Percentiles rank a stretch among this genome's conserved stretches.
These are phyloP conservation scores for Gonioctena quinquepunctata DNA, from an alignment of 1,140 invertebrate species.

Conservation along the genomic window DNA sequence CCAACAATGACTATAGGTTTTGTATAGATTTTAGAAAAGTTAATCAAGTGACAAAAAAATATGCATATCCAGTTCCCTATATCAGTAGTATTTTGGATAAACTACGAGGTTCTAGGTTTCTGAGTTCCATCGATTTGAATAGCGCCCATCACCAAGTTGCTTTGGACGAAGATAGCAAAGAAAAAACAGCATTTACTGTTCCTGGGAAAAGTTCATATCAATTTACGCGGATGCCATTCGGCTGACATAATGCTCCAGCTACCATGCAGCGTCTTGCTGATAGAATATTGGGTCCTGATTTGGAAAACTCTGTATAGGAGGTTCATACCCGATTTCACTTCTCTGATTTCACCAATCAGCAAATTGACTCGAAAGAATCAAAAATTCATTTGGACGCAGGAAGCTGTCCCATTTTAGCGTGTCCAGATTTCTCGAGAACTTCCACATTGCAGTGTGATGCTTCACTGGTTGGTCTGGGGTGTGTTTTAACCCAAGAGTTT, in stretches of 20 bases:
- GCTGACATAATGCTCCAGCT: conserved; percentile 43
- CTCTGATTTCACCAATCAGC: conserved; percentile 49
- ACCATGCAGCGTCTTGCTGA: conserved; percentile 43
- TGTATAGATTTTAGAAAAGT: conserved; percentile 51
- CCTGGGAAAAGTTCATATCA: not conserved
- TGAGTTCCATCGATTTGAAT: not conserved
- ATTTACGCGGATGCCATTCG: conserved; percentile 45
- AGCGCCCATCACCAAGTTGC: conserved; percentile 40
- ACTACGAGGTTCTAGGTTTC: conserved; percentile 5
- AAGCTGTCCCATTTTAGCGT: conserved; percentile 9
- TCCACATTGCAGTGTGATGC: too few species aligned
- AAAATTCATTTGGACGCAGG: conserved; percentile 17
- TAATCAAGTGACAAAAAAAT: conserved; percentile 41
- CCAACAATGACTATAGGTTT: conserved; percentile 43
- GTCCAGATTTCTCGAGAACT: too few species aligned
- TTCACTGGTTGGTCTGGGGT: too few species aligned
- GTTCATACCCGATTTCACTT: not conserved
- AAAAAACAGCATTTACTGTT: not conserved
- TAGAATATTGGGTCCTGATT: not conserved
- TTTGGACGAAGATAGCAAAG: conserved; percentile 37
- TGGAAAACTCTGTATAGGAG: not conserved
- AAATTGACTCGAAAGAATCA: conserved; percentile 36
- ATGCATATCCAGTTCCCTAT: conserved; percentile 35
- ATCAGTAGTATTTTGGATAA: conserved; percentile 38
- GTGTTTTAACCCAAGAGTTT: too few species aligned